Base-by-base conservation (phyloP, 2,797 vertebrate genomes). In the Sphenopsis melanotis region DNA sequence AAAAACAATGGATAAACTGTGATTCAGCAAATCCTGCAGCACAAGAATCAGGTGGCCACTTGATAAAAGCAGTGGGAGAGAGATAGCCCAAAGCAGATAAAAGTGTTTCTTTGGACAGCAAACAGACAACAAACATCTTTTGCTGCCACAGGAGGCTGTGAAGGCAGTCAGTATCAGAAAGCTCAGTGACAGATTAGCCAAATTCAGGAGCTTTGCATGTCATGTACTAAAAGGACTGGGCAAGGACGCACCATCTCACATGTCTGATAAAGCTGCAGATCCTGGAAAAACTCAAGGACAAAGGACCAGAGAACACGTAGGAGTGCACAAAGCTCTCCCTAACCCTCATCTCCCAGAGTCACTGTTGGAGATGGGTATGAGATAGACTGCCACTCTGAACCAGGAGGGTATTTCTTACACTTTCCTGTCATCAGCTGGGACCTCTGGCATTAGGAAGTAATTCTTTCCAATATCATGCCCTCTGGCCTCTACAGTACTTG, bases 1-100 rank as follows among this genome's bases (percentile, higher is more conserved):
- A 6, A 71, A 84, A 59, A 7, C 0, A 0, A 37, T 0, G 34
- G 36, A 34, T 50, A 24, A 81, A 53, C 20, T 41, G 26, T 0
- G 1, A n/a, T 49, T 42, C 21, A 36, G 24, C 2, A 82, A 61
- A 72, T 57, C 30, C 21, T 53, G 46, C 22, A 36, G 39, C 2
- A 21, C 21, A 30, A 65, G 36, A 57, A 49, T 5, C 6, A 63
- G 12, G 29, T 3, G 21, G 15, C 1, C n/a, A 37, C 37, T n/a
- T 44, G 24, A 78, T 15, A 37, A 60, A 78, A 84, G 5, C 6
- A n/a, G 15, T 34, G 17, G 18, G 29, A 75, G 21, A 22, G 21
- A 56, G 32, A 34, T 1, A 47, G 22, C 5, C 32, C 24, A 22
- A 65, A 65, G 41, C 2, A 84, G 36, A 41, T 6, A 34, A 14